Percentiles rank a stretch among this genome's conserved stretches.
Conservation (phyloP, 2,888 invertebrate genomes). For the Drepana falcataria region DNA sequence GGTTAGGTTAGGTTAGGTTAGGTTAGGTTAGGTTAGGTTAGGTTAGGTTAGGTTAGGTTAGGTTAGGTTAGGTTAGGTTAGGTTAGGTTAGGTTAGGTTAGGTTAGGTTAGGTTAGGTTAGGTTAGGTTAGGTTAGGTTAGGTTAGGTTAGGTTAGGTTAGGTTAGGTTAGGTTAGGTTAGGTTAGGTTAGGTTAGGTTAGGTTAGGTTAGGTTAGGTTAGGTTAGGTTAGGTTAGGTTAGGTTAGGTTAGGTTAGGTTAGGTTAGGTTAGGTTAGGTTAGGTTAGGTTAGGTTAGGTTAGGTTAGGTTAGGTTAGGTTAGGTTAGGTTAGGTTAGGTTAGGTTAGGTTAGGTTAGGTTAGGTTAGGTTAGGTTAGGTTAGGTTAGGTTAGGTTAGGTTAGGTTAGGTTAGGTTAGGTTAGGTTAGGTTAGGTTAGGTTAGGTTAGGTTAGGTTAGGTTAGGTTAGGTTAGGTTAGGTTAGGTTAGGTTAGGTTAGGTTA, state of each 20-base stretch:
- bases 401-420: slow-evolving; percentile 10
- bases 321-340: slow-evolving; percentile 8
- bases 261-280: slow-evolving; percentile 7
- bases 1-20: slow-evolving; percentile 11
- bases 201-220: slow-evolving; percentile 8
- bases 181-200: slow-evolving; percentile 9
- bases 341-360: slow-evolving; percentile 8
- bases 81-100: slow-evolving; percentile 7
- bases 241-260: slow-evolving; percentile 8
- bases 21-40: slow-evolving; percentile 8
- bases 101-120: slow-evolving; percentile 15
- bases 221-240: slow-evolving; percentile 8
- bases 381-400: slow-evolving; percentile 7
- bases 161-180: slow-evolving; percentile 8
- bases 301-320: slow-evolving; percentile 8
- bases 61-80: slow-evolving; percentile 10
- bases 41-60: slow-evolving; percentile 12
- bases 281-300: slow-evolving; percentile 7
- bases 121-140: slow-evolving; percentile 15
- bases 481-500: slow-evolving; percentile 12
- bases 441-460: slow-evolving; percentile 14
- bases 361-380: slow-evolving; percentile 7
- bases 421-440: slow-evolving; percentile 10
- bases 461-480: slow-evolving; percentile 12
- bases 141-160: slow-evolving; percentile 7